Evolutionary conservation across 2,888 invertebrate genomes (phyloP).

Genomic region (Creontiades dilutus): DNA sequence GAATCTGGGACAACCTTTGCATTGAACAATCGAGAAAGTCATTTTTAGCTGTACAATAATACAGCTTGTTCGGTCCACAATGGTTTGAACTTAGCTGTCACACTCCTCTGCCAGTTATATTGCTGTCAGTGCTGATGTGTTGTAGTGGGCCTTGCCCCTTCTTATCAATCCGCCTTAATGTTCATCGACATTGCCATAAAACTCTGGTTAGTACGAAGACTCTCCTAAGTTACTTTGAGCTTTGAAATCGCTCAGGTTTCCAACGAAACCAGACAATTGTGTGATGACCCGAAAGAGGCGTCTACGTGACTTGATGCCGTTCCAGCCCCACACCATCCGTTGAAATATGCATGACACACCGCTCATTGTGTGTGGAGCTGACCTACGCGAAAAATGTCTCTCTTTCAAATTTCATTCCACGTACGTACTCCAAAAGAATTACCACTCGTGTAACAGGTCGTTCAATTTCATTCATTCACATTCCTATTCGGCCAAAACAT

Average conservation of each 20-base stretch:
- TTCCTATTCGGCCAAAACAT: no score
- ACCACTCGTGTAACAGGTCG: neutral
- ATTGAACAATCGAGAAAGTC: no score
- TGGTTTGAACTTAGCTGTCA: no score
- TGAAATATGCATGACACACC: neutral
- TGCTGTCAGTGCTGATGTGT: no score
- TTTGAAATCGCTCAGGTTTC: neutral
- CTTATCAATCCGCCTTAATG: no score
- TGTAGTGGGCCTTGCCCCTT: no score
- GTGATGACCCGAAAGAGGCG: neutral
- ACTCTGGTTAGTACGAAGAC: no score
- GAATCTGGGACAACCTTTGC: no score
- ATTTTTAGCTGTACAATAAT: no score
- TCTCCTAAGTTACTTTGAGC: neutral
- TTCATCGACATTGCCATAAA: no score
- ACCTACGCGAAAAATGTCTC: neutral
- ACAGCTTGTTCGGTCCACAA: no score
- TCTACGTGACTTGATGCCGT: neutral
- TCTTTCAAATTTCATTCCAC: neutral
- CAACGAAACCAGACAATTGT: neutral
- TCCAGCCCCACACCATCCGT: neutral
- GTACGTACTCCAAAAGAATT: neutral
- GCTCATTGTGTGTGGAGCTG: neutral
- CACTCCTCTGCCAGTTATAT: no score
- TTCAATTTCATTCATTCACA: neutral